These are phyloP conservation scores for Rosalia funebris DNA, from an alignment of 2,888 invertebrate genomes.

Conservation along the genomic window DNA sequence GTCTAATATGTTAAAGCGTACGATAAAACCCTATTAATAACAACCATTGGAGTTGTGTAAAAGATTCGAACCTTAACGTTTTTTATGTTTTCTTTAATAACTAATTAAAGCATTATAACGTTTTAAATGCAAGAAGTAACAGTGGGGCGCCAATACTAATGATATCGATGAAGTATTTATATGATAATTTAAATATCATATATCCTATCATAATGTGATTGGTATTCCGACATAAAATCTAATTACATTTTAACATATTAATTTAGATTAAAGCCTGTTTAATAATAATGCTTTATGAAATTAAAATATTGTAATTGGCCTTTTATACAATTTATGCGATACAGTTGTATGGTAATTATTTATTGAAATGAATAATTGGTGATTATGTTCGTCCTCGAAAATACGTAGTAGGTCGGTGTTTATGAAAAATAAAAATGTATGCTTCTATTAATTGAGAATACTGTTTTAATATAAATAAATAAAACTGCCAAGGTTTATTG, in stretches of 20 bases:
- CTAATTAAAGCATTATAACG: constrained; percentile 37
- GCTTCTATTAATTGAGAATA: too few relatives aligned
- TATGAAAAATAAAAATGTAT: too few relatives aligned
- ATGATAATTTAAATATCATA: constrained; percentile 41
- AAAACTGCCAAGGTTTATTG: too few relatives aligned
- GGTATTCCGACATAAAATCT: constrained; percentile 8
- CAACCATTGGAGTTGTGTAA: constrained; percentile 3
- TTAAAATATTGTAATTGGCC: not conserved
- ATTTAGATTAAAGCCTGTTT: constrained; percentile 6
- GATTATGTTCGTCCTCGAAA: not conserved
- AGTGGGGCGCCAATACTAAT: constrained; percentile 37
- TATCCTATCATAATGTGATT: constrained; percentile 28
- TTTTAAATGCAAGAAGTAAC: constrained; percentile 40
- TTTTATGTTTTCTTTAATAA: constrained; percentile 17
- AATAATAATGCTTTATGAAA: constrained; percentile 8
- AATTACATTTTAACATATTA: constrained; percentile 15
- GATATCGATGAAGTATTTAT: constrained; percentile 39
- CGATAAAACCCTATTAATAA: not conserved
- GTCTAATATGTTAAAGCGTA: not conserved
- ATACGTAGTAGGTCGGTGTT: too few relatives aligned
- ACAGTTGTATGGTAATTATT: not conserved
- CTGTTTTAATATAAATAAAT: too few relatives aligned
- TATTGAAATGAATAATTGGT: not conserved
- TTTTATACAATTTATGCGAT: not conserved
- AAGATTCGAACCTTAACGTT: not conserved